Evolutionary conservation across 2,113 vertebrate genomes (phyloP).

Genomic region (Dromaius novaehollandiae): DNA sequence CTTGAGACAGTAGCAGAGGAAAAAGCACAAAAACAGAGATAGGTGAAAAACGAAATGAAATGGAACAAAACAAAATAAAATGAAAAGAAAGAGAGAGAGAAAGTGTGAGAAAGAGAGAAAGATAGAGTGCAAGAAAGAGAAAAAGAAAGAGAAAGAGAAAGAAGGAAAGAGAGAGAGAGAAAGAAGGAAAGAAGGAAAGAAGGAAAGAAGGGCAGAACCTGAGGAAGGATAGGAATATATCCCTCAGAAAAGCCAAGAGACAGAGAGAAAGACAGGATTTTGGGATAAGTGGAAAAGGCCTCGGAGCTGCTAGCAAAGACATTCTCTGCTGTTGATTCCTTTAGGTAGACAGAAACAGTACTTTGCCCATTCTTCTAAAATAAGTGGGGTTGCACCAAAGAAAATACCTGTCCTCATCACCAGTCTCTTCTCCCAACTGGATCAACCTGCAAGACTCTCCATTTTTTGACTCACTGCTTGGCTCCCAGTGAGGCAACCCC

Average conservation of each 20-base stretch:
- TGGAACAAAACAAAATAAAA: no score
- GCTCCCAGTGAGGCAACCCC: background rate
- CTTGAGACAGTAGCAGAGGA: background rate
- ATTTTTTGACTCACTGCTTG: background rate
- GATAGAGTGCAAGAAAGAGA: no score
- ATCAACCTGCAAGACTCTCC: background rate
- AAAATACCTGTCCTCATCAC: background rate
- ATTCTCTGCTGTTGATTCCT: background rate
- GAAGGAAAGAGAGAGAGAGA: background rate
- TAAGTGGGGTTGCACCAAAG: accelerated
- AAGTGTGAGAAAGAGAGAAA: no score
- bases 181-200: background rate
- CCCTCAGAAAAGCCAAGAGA: background rate
- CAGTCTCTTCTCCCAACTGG: accelerated
- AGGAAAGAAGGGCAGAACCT: background rate
- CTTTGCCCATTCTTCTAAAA: background rate
- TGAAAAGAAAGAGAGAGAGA: background rate
- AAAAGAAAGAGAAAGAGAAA: background rate
- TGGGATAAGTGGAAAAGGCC: accelerated
- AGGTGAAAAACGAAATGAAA: no score
- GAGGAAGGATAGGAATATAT: accelerated
- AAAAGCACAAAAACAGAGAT: accelerated
- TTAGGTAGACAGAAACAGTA: background rate
- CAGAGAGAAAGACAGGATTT: background rate
- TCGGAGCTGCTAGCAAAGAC: background rate